Base-by-base conservation (phyloP, 1,140 invertebrate genomes). In the Nasonia vitripennis region DNA sequence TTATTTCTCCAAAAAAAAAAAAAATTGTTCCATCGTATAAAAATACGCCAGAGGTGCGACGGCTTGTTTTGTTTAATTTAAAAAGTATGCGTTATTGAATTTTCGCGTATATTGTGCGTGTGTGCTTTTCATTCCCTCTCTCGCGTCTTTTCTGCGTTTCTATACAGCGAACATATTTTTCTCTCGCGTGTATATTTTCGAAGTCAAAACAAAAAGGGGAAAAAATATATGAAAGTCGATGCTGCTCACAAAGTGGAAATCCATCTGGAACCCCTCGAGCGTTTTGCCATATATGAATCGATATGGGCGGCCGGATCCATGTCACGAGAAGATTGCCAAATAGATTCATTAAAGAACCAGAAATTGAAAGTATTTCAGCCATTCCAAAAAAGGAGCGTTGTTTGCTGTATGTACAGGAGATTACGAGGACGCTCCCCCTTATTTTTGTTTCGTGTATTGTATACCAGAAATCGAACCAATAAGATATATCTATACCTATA, bases 341-440 rank as follows among this genome's bases (percentile, higher is more conserved):
- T 6, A 78, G 23, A 78, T 62, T 84, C 45, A 67, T 74, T 80
- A 85, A 85, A 80, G 83, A 85, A 80, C 48, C 55, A 77, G 83
- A 85, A 85, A 85, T 85, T 85, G 83, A 85, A 80, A 85, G 78
- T 73, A 80, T 80, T 80, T 80, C 45, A 80, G 41, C 80, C 67
- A 27, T 67, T 85, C 45, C 27, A 84, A 79, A 84, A 79, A 5
- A 68, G 34, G 74, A 37, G 48, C 14, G 7, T 62, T 45, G 34
- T 5, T 37, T 37, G 34, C 34, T 37, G 34, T 37, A 4, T 37
- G 9, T 45, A 45, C n/a, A 11, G 3, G 74, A 77, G 71, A 82
- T 82, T 82, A 82, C 67, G 11, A 73, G 48, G 1, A 67, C 31
- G 55, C n/a, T 45, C 78, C 11, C 45, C 55, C 10, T 34, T 55